Evolutionary conservation across 2,113 vertebrate genomes (phyloP), one percentile per base, ranked within the genome.

Genomic region (Elanus axillaris): DNA sequence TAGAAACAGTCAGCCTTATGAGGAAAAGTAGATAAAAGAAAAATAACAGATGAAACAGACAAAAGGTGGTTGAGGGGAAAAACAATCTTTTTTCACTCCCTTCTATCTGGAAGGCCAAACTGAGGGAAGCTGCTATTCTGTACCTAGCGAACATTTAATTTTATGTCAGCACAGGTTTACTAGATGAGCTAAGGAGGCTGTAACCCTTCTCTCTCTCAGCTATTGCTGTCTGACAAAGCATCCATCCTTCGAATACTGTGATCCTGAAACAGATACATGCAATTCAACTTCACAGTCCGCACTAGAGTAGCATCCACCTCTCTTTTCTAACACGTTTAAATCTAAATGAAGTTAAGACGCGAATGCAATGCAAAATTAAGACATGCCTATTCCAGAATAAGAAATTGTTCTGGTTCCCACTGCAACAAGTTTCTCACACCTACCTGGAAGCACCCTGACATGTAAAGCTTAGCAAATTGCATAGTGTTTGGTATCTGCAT

Each of bases 191-290:
- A 13, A 40, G 40, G 40, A 58, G n/a, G 23, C 47, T 50, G 13
- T 1, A 60, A 22, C 23, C 43, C 40, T 53, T 55, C 58, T 38
- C 16, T 25, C 67, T 34, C 26, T 67, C 75, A 40, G 1, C 8
- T 11, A 6, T 1, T 11, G 1, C 55, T 74, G 66, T 47, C 47
- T 4, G 11, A 20, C 0, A 1, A 8, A 23, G 15, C 7, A 2
- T 0, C 15, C 4, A 3, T 11, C 66, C 66, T 15, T 13, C 0
- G 0, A 13, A 25, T 1, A 15, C 58, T 13, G 47, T 0, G 16
- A 0, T 34, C 42, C 42, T 45, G 52, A 12, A 48, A 7, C n/a
- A 77, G 20, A 36, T 1, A 11, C 2, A 2, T 3, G 7, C 6
- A 17, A 5, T 15, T 11, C 78, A 85, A n/a, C 22, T 3, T 53